phyloP scores from a whole-genome alignment of 2,888 invertebrate species.

The Caenorhabditis sp. region DNA sequence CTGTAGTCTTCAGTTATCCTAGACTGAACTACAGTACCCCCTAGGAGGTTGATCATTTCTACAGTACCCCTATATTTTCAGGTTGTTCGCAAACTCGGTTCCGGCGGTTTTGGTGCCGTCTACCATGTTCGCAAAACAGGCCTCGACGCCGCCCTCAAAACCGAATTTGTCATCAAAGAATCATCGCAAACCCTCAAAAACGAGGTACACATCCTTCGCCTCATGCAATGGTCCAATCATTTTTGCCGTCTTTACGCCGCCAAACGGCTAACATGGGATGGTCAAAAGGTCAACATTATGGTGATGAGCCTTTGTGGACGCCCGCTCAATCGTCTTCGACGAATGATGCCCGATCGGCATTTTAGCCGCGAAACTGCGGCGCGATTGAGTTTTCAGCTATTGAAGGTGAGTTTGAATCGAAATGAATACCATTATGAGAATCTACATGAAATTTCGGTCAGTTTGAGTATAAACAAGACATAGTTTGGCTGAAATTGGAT shows the following conservation, averaged over 20 bases:
- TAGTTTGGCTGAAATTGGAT: too few species aligned
- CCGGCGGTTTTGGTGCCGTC: constrained; percentile 63
- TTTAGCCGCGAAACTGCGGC: constrained; percentile 59
- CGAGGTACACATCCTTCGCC: constrained; percentile 49
- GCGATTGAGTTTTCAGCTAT: constrained; percentile 49
- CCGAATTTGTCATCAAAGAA: constrained; percentile 49
- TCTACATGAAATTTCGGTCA: background rate
- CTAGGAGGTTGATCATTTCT: too few species aligned
- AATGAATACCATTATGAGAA: too few species aligned
- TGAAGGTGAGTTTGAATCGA: constrained; percentile 22
- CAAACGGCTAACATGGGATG: constrained; percentile 13
- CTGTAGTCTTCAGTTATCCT: background rate
- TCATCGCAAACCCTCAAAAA: constrained; percentile 38
- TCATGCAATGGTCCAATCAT: constrained; percentile 50
- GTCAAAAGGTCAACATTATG: constrained; percentile 51
- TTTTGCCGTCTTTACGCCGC: constrained; percentile 53
- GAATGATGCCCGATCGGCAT: constrained; percentile 49
- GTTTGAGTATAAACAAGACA: too few species aligned
- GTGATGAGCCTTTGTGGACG: constrained; percentile 58
- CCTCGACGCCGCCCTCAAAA: constrained; percentile 51
- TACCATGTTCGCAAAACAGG: constrained; percentile 47
- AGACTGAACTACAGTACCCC: too few species aligned
- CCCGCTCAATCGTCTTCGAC: constrained; percentile 43
- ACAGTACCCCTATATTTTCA: too few species aligned
- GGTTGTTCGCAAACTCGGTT: constrained; percentile 52